These are phyloP conservation scores for Eudemis profundana DNA, from an alignment of 2,888 invertebrate species.

Conservation along the genomic window DNA sequence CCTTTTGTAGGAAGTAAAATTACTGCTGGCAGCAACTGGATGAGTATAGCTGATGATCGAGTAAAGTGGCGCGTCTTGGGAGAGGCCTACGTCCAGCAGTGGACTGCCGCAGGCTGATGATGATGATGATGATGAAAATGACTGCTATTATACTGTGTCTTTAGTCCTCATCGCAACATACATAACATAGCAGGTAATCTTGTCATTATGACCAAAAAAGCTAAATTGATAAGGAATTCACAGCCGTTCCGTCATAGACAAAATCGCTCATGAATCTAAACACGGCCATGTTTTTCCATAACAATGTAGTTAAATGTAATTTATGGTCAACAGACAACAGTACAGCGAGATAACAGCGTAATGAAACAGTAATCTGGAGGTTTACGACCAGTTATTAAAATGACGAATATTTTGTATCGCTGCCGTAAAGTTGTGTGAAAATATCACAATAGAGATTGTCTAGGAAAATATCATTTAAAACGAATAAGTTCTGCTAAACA, in stretches of 20 bases:
- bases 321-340: constrained; percentile 33
- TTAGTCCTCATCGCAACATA: no score
- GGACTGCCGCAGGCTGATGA: no score
- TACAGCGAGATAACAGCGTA: constrained; percentile 52
- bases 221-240: background rate
- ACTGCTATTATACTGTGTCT: no score
- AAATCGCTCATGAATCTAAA: constrained; percentile 34
- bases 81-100: no score
- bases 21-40: no score
- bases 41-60: no score
- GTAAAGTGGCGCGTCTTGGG: no score
- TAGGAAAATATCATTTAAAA: background rate
- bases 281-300: constrained; percentile 29
- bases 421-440: constrained; percentile 16
- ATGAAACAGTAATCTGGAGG: constrained; percentile 48
- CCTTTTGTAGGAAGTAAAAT: no score
- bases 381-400: constrained; percentile 52
- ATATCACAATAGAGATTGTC: background rate
- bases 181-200: background rate
- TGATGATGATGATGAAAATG: no score
- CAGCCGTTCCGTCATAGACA: constrained; percentile 9
- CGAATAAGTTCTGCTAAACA: background rate
- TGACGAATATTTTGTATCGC: constrained; percentile 27
- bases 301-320: constrained; percentile 30
- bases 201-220: constrained; percentile 4